Evolutionary conservation across 2,888 invertebrate species (phyloP).

Genomic region (Orgyia antiqua): DNA sequence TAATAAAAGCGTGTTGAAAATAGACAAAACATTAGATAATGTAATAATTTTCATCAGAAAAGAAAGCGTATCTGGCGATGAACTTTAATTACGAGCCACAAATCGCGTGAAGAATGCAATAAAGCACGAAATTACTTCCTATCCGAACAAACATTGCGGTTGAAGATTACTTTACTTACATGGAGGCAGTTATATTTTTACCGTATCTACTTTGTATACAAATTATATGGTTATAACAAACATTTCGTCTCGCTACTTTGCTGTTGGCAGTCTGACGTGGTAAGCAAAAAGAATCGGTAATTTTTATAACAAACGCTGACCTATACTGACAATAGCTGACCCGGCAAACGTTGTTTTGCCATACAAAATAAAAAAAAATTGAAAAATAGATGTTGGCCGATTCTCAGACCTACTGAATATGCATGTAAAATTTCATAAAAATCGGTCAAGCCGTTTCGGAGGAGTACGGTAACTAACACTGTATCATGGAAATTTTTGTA

Average conservation of each 20-base stretch:
- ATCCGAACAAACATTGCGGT: conserved; percentile 39
- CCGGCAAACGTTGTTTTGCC: too few species aligned
- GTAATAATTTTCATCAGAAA: conserved; percentile 33
- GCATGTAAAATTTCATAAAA: too few species aligned
- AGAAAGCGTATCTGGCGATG: conserved; percentile 62
- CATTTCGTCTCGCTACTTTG: conserved; percentile 13
- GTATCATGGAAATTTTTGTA: too few species aligned
- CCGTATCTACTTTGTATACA: conserved; percentile 7
- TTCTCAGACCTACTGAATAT: too few species aligned
- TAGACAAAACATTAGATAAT: too few species aligned
- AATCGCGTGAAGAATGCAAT: conserved; percentile 62
- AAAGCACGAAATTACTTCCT: conserved; percentile 67
- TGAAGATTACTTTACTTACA: conserved; percentile 26
- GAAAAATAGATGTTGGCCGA: too few species aligned
- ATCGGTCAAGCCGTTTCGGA: too few species aligned
- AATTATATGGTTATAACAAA: conserved; percentile 18
- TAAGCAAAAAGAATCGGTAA: conserved; percentile 20
- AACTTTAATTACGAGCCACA: conserved; percentile 52
- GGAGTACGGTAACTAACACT: too few species aligned
- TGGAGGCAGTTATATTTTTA: conserved; percentile 18
- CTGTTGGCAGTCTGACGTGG: conserved; percentile 9
- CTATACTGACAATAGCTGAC: too few species aligned
- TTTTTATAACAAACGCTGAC: too few species aligned
- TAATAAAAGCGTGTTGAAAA: too few species aligned
- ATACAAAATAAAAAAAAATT: too few species aligned